A percentile compares a stretch with the other conserved stretches of the same genome.
These are phyloP conservation scores for Agrypnus murinus DNA, from an alignment of 2,888 invertebrate genomes.

Conservation along the genomic window DNA sequence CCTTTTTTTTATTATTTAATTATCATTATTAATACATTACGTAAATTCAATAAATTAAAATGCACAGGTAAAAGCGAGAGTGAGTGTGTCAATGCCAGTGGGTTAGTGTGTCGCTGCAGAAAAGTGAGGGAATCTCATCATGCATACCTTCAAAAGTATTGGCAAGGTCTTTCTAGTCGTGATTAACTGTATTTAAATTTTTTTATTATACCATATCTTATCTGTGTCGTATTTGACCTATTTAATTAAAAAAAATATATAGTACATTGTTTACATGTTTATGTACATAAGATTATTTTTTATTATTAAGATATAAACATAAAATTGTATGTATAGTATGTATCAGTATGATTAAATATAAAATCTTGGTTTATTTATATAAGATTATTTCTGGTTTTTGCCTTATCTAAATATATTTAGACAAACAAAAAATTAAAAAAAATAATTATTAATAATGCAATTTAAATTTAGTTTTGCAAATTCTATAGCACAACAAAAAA, in stretches of 20 bases:
- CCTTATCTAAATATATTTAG: too few relatives aligned
- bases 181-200: neutral
- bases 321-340: too few relatives aligned
- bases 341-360: too few relatives aligned
- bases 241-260: neutral
- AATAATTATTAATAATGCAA: too few relatives aligned
- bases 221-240: slow-evolving; percentile 1
- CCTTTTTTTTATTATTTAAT: neutral
- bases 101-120: slow-evolving; percentile 64
- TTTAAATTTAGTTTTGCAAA: too few relatives aligned
- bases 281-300: neutral
- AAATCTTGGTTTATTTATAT: too few relatives aligned
- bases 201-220: slow-evolving; percentile 18
- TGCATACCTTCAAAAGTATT: slow-evolving; percentile 12
- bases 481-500: too few relatives aligned
- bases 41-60: slow-evolving; percentile 38
- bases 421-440: too few relatives aligned
- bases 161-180: neutral
- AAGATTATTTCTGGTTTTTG: too few relatives aligned
- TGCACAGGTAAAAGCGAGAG: slow-evolving; percentile 60
- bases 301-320: too few relatives aligned
- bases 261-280: slow-evolving; percentile 3
- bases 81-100: slow-evolving; percentile 65
- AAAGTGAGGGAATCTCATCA: slow-evolving; percentile 30
- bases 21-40: neutral